Base-by-base conservation (phyloP, 2,113 vertebrate species). In the Malurus alboscapulatus region DNA sequence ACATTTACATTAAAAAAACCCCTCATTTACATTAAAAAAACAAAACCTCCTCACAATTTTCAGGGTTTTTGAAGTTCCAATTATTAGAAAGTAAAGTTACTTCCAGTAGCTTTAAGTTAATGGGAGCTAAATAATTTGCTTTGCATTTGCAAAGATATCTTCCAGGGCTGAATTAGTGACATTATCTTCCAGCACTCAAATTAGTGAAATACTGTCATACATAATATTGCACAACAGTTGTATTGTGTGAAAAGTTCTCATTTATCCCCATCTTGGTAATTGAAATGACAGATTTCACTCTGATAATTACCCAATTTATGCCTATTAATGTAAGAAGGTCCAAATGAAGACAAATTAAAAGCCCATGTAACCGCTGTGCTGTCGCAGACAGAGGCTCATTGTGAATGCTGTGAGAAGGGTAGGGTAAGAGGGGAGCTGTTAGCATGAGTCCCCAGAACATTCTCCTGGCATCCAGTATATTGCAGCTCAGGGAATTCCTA, bases 321-420 rank as follows among this genome's bases (percentile, higher is more conserved):
- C 58, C 42, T 73, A 3, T 45, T 88, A 55, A 53, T 1, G 3
- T 54, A 36, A 68, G 40, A 67, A 58, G 26, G 12, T 63, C 67
- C 57, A 51, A 65, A 78, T 59, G 61, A 75, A 63, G 65, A 53
- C 25, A 68, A 50, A 88, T 11, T 77, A 16, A 58, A 72, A 54
- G 79, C 38, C 25, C 3, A 0, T 3, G 7, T 82, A 34, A 22
- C 19, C 0, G 0, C 4, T 21, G 4, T 47, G 57, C 29, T 45
- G 3, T 44, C 13, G 69, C 25, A 32, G 45, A 12, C n/a, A 38
- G 13, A 2, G 4, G 32, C 29, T 81, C 21, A 3, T 29, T 61
- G 12, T 34, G 57, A 59, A 44, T 13, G 8, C 17, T 12, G 12
- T 2, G 4, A 17, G 53, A 42, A 62, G 30, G 30, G 6, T 40